A percentile compares a stretch with the other conserved stretches of the same genome.
These are phyloP conservation scores for Amaurobius ferox DNA, from an alignment of 2,888 invertebrate genomes.

Conservation along the genomic window DNA sequence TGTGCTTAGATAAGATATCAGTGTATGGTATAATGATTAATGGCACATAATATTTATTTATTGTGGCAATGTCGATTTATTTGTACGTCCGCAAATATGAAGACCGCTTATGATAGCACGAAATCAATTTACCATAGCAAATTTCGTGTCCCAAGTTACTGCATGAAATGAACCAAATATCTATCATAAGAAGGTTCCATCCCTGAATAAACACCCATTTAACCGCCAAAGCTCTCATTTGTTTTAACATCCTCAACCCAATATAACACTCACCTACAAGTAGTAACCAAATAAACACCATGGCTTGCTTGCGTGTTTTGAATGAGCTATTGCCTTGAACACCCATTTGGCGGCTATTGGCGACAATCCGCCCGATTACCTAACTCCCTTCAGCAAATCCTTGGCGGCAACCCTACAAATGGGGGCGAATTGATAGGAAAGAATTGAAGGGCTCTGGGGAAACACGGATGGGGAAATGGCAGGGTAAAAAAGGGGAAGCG, in stretches of 20 bases:
- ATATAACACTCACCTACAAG: neutral
- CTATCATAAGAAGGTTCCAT: neutral
- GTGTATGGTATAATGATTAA: too few relatives aligned
- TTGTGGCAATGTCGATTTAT: too few relatives aligned
- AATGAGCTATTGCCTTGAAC: neutral
- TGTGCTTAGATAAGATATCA: too few relatives aligned
- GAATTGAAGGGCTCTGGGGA: slow-evolving; percentile 71
- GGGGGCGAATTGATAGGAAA: slow-evolving; percentile 72
- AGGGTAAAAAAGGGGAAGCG: slow-evolving; percentile 62
- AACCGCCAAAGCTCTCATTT: neutral
- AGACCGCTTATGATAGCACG: too few relatives aligned
- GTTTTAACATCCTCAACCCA: neutral
- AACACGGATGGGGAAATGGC: slow-evolving; percentile 71
- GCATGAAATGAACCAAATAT: too few relatives aligned
- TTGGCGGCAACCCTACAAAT: slow-evolving; percentile 57
- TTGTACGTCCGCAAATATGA: too few relatives aligned
- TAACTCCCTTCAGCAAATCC: slow-evolving; percentile 48
- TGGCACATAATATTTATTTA: too few relatives aligned
- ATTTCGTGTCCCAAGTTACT: too few relatives aligned
- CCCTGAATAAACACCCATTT: neutral
- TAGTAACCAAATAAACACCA: neutral
- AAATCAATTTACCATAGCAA: too few relatives aligned
- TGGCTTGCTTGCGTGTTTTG: neutral
- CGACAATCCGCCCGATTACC: slow-evolving; percentile 34
- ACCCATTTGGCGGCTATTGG: slow-evolving; percentile 15